These are phyloP conservation scores for Hydrozoanthus tunicans DNA, from an alignment of 64 coral and sea anemone genomes.

Conservation along the genomic window DNA sequence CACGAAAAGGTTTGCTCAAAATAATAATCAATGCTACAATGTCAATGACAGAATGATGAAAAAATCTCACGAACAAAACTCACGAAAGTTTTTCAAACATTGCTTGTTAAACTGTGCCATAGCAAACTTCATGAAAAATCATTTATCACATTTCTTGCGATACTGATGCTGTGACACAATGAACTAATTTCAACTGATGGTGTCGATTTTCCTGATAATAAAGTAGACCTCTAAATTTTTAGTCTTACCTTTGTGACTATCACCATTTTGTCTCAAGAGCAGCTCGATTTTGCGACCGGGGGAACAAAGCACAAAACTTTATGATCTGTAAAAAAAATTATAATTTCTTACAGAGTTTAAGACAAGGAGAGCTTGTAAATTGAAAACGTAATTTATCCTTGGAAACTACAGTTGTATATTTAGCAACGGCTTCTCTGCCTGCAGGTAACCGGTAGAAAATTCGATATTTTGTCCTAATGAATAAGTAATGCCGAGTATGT, in stretches of 20 bases:
- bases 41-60: neutral
- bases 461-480: conserved; percentile 16
- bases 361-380: neutral
- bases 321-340: conserved; percentile 16
- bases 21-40: conserved; percentile 2
- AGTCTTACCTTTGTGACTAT: conserved; percentile 51
- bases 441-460: conserved; percentile 20
- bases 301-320: neutral
- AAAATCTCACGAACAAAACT: neutral
- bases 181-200: neutral
- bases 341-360: neutral
- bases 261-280: conserved; percentile 41
- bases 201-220: conserved; percentile 25
- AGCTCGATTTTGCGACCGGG: neutral
- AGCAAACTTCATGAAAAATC: neutral
- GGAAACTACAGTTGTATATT: conserved; percentile 11
- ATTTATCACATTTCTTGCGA: neutral
- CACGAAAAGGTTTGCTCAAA: conserved; percentile 11
- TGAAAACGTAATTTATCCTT: neutral
- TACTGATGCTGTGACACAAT: neutral
- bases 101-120: neutral
- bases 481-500: conserved; percentile 48
- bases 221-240: neutral
- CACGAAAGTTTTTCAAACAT: neutral
- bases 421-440: conserved; percentile 6